Evolutionary conservation across 1,140 invertebrate species (phyloP).

Genomic region (Dufourea novaeangliae): DNA sequence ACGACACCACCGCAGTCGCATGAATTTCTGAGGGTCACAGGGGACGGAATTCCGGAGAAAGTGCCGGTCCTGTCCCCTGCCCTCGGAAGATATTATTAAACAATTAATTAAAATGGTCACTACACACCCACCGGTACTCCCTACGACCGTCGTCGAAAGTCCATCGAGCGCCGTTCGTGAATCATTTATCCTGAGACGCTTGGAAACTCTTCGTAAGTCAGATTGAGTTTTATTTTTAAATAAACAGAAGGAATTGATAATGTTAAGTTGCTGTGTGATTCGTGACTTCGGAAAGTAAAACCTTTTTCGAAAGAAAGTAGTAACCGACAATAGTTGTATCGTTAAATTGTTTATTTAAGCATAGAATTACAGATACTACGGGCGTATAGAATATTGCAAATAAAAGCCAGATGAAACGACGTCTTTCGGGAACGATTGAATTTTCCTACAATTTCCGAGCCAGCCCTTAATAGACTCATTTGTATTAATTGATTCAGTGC

Average conservation of each 20-base stretch:
- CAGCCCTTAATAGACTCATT: no score
- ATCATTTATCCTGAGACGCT: conserved; percentile 14
- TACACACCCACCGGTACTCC: not conserved
- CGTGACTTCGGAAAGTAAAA: no score
- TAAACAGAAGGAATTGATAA: not conserved
- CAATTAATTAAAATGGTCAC: conserved; percentile 65
- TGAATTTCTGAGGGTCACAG: conserved; percentile 54
- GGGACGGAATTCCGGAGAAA: conserved; percentile 30
- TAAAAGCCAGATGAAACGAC: no score
- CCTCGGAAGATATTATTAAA: conserved; percentile 58
- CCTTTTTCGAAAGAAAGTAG: no score
- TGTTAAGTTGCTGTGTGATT: no score
- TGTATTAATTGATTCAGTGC: no score
- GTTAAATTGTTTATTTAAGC: no score
- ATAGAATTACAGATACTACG: no score
- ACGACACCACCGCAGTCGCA: conserved; percentile 47
- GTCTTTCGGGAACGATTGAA: no score
- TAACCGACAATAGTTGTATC: no score
- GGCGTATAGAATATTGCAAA: no score
- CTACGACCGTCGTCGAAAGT: no score
- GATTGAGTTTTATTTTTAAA: not conserved
- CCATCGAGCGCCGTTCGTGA: not conserved
- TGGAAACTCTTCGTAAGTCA: not conserved
- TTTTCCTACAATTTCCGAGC: not conserved
- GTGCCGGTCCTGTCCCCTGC: not conserved